phyloP scores from a whole-genome alignment of 2,888 invertebrate genomes.

The Drosophila atripex region DNA sequence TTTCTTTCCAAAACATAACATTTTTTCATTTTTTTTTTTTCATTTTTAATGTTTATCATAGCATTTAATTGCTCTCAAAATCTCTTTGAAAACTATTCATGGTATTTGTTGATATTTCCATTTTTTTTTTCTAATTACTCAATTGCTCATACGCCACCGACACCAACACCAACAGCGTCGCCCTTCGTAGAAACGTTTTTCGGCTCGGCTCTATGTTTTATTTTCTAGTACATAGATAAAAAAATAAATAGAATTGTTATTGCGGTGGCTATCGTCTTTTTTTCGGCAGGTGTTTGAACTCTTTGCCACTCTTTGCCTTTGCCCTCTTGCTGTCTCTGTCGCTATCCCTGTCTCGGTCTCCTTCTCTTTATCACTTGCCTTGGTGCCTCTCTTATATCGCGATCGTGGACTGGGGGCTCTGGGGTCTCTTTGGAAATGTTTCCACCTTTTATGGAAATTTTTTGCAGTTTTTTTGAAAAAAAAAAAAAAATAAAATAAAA shows the following conservation, averaged over 20 bases:
- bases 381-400: not conserved
- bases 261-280: conserved; percentile 33
- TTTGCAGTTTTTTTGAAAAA: conserved; percentile 10
- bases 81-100: conserved; percentile 64
- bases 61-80: conserved; percentile 68
- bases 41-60: conserved; percentile 74
- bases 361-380: not conserved
- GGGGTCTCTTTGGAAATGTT: conserved; percentile 1
- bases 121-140: conserved; percentile 68
- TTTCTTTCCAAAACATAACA: conserved; percentile 23
- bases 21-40: not conserved
- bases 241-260: conserved; percentile 70
- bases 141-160: conserved; percentile 74
- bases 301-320: conserved; percentile 28
- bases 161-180: conserved; percentile 12
- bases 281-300: conserved; percentile 73
- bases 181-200: conserved; percentile 3
- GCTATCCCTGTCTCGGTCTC: not conserved
- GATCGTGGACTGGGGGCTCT: not conserved
- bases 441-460: conserved; percentile 69
- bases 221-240: conserved; percentile 64
- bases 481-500: not conserved
- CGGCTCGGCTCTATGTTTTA: conserved; percentile 27
- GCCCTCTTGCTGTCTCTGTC: not conserved
- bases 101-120: conserved; percentile 57